Evolutionary conservation across 2,888 invertebrate species (phyloP).

Genomic region (Dinocampus coccinellae): DNA sequence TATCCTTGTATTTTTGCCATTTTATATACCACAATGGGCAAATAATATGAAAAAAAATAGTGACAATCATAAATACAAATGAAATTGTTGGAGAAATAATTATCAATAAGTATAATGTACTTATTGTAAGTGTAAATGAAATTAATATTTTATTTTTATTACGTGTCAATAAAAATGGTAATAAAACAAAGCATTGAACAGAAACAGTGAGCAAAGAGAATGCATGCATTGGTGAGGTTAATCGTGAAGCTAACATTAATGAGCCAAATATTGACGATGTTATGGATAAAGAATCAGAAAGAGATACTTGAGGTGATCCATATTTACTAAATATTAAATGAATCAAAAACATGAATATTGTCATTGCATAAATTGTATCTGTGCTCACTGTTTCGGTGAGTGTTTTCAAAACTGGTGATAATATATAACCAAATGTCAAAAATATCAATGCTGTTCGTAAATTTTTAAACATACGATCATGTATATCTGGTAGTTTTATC

Average conservation of each 20-base stretch:
- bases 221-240: constrained; percentile 88
- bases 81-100: constrained; percentile 74
- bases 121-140: constrained; percentile 70
- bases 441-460: constrained; percentile 86
- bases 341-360: constrained; percentile 86
- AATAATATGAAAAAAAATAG: constrained; percentile 77
- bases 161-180: constrained; percentile 81
- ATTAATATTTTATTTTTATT: constrained; percentile 74
- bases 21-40: constrained; percentile 83
- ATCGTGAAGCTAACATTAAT: constrained; percentile 92
- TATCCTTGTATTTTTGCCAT: constrained; percentile 86
- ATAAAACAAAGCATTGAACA: constrained; percentile 89
- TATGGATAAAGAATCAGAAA: constrained; percentile 91
- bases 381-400: constrained; percentile 97
- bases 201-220: constrained; percentile 92
- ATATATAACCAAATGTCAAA: constrained; percentile 86
- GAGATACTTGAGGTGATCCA: constrained; percentile 87
- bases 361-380: constrained; percentile 96
- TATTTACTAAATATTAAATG: constrained; percentile 96
- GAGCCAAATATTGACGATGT: constrained; percentile 96
- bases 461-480: constrained; percentile 71
- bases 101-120: constrained; percentile 71
- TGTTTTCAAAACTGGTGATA: constrained; percentile 93
- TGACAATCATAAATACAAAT: constrained; percentile 74
- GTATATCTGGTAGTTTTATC: constrained; percentile 49